phyloP scores from a whole-genome alignment of 2,797 vertebrate species.

The Babyrousa celebensis region DNA sequence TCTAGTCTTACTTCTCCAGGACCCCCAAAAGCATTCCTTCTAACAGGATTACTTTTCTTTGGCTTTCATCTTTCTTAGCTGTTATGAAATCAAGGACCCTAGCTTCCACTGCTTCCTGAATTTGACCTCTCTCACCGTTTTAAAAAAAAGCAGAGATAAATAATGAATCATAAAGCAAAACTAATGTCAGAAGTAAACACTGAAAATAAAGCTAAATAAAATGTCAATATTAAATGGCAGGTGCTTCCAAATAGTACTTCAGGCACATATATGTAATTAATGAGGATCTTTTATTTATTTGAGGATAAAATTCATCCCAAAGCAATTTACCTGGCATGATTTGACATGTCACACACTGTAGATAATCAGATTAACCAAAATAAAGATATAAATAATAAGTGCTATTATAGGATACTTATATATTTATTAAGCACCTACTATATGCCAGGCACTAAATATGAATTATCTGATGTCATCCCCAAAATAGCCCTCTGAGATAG shows the following conservation, averaged over 20 bases:
- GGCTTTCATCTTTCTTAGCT: background rate
- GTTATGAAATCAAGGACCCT: background rate
- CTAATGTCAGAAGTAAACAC: background rate
- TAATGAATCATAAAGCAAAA: background rate
- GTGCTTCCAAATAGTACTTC: background rate
- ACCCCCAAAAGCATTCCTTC: background rate
- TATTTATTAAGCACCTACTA: background rate
- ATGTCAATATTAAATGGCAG: background rate
- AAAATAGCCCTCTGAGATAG: background rate
- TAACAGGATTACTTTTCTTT: slow-evolving; percentile 41
- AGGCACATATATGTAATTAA: background rate
- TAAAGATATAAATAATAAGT: background rate
- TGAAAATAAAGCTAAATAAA: slow-evolving; percentile 39
- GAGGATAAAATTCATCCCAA: background rate
- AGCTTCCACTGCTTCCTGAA: background rate
- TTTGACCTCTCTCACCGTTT: background rate
- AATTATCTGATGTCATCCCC: background rate
- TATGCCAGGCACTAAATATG: background rate
- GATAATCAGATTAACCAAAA: background rate
- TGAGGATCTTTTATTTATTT: background rate
- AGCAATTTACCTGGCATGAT: background rate
- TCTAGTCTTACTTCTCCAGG: slow-evolving; percentile 16
- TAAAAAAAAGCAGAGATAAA: background rate
- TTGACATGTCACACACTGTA: background rate
- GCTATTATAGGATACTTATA: background rate